Evolutionary conservation across 2,888 invertebrate species (phyloP).

Genomic region (Limnephilus lunatus): DNA sequence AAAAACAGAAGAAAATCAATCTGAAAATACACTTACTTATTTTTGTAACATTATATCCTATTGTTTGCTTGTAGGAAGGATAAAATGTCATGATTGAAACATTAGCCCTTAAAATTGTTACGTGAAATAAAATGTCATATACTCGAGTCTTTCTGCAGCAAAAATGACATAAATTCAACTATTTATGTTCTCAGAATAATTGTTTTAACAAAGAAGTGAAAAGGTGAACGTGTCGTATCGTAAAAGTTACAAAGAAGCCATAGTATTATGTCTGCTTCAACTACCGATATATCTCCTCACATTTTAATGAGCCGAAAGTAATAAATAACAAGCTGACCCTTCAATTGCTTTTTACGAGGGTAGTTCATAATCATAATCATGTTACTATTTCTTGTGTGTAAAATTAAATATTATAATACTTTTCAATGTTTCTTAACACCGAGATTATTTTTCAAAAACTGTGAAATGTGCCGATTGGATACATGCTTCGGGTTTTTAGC

Average conservation of each 20-base stretch:
- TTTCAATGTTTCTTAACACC: too few species aligned
- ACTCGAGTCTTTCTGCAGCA: not conserved
- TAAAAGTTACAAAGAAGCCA: conserved; percentile 56
- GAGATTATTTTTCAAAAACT: too few species aligned
- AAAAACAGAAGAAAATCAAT: too few species aligned
- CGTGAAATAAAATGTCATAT: too few species aligned
- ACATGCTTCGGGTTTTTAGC: too few species aligned
- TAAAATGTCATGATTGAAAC: not conserved
- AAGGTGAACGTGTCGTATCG: conserved; percentile 27
- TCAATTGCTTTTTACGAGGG: conserved; percentile 43
- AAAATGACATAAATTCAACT: not conserved
- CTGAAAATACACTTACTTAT: too few species aligned
- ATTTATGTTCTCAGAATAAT: not conserved
- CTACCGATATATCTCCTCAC: conserved; percentile 53
- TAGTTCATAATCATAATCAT: not conserved
- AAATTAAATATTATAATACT: too few species aligned
- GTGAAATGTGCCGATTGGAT: too few species aligned
- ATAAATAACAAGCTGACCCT: conserved; percentile 57
- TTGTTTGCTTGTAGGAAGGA: not conserved
- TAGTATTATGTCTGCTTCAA: conserved; percentile 13
- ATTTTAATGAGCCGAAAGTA: conserved; percentile 55
- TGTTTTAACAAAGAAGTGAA: conserved; percentile 42
- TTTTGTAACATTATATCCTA: too few species aligned
- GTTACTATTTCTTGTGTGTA: too few species aligned
- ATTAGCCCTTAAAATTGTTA: not conserved